phyloP scores from a whole-genome alignment of 2,888 invertebrate species.

The Acronicta leporina region DNA sequence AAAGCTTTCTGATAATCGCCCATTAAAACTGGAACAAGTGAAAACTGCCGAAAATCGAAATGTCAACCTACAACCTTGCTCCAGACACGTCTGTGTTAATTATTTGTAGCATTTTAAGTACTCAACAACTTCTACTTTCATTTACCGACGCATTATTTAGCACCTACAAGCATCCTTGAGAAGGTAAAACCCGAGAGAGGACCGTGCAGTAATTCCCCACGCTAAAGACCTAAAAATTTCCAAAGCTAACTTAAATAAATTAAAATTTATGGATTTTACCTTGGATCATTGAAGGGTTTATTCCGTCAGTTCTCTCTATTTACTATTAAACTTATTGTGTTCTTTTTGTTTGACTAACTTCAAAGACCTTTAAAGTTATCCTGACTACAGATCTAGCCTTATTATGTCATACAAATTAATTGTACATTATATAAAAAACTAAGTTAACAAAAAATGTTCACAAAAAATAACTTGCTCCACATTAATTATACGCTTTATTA shows the following conservation, averaged over 20 bases:
- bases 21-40: slow-evolving; percentile 77
- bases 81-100: slow-evolving; percentile 76
- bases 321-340: not conserved
- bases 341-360: slow-evolving; percentile 17
- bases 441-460: not conserved
- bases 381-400: slow-evolving; percentile 32
- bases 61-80: slow-evolving; percentile 80
- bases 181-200: slow-evolving; percentile 26
- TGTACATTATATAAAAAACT: slow-evolving; percentile 14
- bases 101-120: slow-evolving; percentile 75
- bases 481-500: slow-evolving; percentile 52
- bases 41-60: slow-evolving; percentile 75
- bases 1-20: slow-evolving; percentile 58
- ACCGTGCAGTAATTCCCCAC: slow-evolving; percentile 11
- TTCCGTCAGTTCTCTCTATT: slow-evolving; percentile 6
- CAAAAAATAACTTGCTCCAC: slow-evolving; percentile 27
- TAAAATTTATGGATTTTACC: slow-evolving; percentile 22
- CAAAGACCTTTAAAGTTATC: slow-evolving; percentile 37
- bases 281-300: slow-evolving; percentile 9
- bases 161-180: slow-evolving; percentile 40
- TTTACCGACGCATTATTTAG: slow-evolving; percentile 60
- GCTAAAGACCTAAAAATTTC: slow-evolving; percentile 15
- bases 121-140: slow-evolving; percentile 61
- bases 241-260: slow-evolving; percentile 9
- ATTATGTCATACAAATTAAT: slow-evolving; percentile 26